Evolutionary conservation across 1,140 invertebrate genomes (phyloP).

Genomic region (Drosophila punjabiensis): DNA sequence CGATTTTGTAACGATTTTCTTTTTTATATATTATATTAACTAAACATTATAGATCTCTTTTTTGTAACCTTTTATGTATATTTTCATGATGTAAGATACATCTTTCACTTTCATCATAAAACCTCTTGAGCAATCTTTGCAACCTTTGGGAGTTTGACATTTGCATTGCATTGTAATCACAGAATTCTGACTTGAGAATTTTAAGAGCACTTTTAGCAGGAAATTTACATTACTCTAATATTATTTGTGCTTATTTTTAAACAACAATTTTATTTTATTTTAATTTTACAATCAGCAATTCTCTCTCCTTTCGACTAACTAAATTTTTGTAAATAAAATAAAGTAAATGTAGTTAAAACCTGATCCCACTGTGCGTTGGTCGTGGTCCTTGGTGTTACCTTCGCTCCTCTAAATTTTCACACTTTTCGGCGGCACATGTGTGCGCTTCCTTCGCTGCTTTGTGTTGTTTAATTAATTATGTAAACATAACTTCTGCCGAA

Average conservation of each 20-base stretch:
- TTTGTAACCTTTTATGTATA: neutral
- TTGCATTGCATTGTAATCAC: neutral
- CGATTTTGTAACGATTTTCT: neutral
- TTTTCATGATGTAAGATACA: neutral
- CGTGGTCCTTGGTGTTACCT: conserved; percentile 14
- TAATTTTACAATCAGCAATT: too few relatives aligned
- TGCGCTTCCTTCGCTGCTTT: conserved; percentile 46
- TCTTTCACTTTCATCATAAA: neutral
- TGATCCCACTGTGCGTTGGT: conserved; percentile 14
- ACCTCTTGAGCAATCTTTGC: neutral
- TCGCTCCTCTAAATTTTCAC: conserved; percentile 31
- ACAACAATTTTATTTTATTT: neutral
- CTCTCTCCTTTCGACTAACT: neutral
- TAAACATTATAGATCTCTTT: neutral
- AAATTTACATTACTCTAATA: neutral
- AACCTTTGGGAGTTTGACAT: too few relatives aligned
- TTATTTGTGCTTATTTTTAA: neutral
- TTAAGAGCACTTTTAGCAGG: neutral
- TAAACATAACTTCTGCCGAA: conserved; percentile 79
- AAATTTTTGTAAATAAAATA: neutral
- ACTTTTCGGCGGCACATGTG: conserved; percentile 52
- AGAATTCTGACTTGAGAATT: neutral
- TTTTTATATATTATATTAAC: neutral
- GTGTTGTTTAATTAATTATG: conserved; percentile 84
- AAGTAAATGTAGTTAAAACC: too few relatives aligned